Percentiles rank a stretch among this genome's conserved stretches.
These are phyloP conservation scores for Drosophila repleta DNA, from an alignment of 1,140 invertebrate genomes.

Conservation along the genomic window DNA sequence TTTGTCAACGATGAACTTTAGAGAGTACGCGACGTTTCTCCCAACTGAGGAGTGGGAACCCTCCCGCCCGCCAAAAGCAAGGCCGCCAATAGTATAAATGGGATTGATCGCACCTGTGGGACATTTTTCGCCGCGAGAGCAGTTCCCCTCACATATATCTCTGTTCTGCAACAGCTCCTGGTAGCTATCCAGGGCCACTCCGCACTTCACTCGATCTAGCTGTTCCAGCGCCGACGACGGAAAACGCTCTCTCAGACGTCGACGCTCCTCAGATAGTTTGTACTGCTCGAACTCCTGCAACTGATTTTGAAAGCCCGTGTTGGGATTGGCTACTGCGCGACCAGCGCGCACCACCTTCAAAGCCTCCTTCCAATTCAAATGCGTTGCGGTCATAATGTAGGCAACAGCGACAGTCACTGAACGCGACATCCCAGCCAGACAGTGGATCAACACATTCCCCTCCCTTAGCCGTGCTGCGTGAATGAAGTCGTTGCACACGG, in stretches of 20 bases:
- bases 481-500: conserved; percentile 97
- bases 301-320: conserved; percentile 97
- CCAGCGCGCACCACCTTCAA: conserved; percentile 96
- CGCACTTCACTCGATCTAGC: conserved; percentile 90
- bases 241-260: conserved; percentile 92
- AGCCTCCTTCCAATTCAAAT: conserved; percentile 95
- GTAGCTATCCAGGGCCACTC: conserved; percentile 91
- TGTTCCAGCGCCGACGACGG: conserved; percentile 90
- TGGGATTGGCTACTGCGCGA: conserved; percentile 96
- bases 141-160: conserved; percentile 94
- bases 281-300: conserved; percentile 95
- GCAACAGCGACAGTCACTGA: conserved; percentile 96
- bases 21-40: conserved; percentile 40
- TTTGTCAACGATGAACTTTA: conserved; percentile 56
- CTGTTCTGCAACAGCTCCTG: conserved; percentile 90
- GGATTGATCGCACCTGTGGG: conserved; percentile 88
- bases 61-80: background rate
- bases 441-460: conserved; percentile 97
- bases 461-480: conserved; percentile 94
- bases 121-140: conserved; percentile 92
- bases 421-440: conserved; percentile 97
- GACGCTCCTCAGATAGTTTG: conserved; percentile 92
- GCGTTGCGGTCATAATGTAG: conserved; percentile 95
- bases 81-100: conserved; percentile 39
- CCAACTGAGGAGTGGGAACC: background rate